phyloP scores from a whole-genome alignment of 1,140 invertebrate species.

The Neomicropteryx cornuta region DNA sequence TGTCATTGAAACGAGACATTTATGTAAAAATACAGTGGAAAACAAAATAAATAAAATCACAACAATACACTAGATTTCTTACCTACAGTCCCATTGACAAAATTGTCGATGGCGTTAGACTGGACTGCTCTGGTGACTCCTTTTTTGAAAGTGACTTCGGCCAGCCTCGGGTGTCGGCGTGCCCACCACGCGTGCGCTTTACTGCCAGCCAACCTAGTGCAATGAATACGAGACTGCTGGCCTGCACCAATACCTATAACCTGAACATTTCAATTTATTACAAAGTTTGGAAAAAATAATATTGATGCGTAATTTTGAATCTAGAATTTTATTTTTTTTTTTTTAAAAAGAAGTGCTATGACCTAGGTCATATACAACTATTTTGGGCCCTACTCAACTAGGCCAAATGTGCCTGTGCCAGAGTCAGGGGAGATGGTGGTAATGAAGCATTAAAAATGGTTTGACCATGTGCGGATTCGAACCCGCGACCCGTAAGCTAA shows the following conservation, averaged over 20 bases:
- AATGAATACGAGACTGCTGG: constrained; percentile 96
- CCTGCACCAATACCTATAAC: constrained; percentile 96
- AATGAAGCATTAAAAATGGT: too few relatives aligned
- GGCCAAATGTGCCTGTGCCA: too few relatives aligned
- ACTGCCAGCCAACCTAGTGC: constrained; percentile 90
- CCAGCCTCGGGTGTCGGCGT: constrained; percentile 82
- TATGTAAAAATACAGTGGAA: constrained; percentile 1
- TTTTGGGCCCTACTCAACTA: too few relatives aligned
- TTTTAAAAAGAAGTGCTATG: too few relatives aligned
- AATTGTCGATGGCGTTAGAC: constrained; percentile 94
- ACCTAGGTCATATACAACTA: too few relatives aligned
- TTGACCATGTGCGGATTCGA: too few relatives aligned
- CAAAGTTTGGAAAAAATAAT: constrained; percentile 21
- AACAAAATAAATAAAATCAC: constrained; percentile 3
- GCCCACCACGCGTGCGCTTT: constrained; percentile 99
- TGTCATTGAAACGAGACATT: constrained; percentile 18
- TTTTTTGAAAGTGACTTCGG: constrained; percentile 77
- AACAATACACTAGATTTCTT: constrained; percentile 21
- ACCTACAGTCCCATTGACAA: constrained; percentile 83
- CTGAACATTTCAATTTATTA: constrained; percentile 79
- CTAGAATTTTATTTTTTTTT: neutral
- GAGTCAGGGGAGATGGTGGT: too few relatives aligned
- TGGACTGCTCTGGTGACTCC: constrained; percentile 86
- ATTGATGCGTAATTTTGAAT: neutral
- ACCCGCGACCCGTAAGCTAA: too few relatives aligned